These are phyloP conservation scores for Cheilosia vulpina DNA, from an alignment of 2,888 invertebrate genomes.

Conservation along the genomic window DNA sequence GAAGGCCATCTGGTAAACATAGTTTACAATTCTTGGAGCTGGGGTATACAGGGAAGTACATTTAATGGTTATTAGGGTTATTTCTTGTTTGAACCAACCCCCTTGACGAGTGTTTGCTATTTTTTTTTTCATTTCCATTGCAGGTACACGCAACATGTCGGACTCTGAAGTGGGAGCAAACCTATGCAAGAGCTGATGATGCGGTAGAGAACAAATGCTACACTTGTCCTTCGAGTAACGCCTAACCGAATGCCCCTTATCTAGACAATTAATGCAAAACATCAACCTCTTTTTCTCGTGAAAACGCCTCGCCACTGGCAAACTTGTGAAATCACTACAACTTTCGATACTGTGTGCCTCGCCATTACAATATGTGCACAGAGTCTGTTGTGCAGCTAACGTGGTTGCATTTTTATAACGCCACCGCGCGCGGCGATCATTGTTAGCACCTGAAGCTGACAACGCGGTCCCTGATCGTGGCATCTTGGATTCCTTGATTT, in stretches of 20 bases:
- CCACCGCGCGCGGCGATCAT: background rate
- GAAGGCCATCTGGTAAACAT: no score
- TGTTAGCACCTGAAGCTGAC: background rate
- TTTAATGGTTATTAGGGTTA: no score
- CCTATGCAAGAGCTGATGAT: constrained; percentile 10
- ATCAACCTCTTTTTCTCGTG: background rate
- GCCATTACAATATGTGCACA: background rate
- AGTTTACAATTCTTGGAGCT: no score
- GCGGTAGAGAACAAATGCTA: background rate
- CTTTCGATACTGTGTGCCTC: background rate
- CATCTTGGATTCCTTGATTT: constrained; percentile 5
- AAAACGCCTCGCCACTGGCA: background rate
- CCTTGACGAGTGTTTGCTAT: no score
- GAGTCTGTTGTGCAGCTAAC: background rate
- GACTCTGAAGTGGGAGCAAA: background rate
- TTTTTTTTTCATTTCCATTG: no score
- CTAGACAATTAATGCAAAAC: constrained; percentile 1
- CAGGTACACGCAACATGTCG: no score
- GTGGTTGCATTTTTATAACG: background rate
- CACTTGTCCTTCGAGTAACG: background rate
- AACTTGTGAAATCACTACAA: background rate
- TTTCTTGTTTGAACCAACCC: no score
- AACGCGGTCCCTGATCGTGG: background rate
- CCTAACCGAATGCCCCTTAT: background rate
- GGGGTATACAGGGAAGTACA: no score